Percentiles rank a stretch among this genome's conserved stretches.
Evolutionary conservation across 2,888 invertebrate genomes (phyloP).

Genomic region (Bhutanitis thaidina): DNA sequence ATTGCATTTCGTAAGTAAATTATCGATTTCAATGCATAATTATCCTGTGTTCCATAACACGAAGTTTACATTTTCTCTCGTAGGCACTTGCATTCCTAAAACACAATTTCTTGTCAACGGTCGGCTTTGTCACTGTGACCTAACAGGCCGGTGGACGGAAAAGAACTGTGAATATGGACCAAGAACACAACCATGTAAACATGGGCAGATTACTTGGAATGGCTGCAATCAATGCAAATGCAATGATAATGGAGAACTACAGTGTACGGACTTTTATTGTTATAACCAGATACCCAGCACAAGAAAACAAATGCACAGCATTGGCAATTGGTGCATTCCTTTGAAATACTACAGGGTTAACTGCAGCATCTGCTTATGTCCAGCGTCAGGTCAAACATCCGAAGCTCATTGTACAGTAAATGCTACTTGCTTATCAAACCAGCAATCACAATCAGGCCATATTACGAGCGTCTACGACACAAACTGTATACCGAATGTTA

Average conservation of each 20-base stretch:
- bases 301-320: slow-evolving; percentile 18
- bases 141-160: slow-evolving; percentile 48
- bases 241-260: slow-evolving; percentile 47
- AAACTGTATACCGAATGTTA: slow-evolving; percentile 61
- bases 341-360: slow-evolving; percentile 58
- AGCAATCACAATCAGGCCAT: slow-evolving; percentile 27
- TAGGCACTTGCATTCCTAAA: slow-evolving; percentile 61
- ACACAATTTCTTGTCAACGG: slow-evolving; percentile 52
- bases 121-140: slow-evolving; percentile 52
- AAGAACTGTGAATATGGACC: slow-evolving; percentile 40
- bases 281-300: slow-evolving; percentile 23
- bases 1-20: slow-evolving; percentile 43
- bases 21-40: neutral
- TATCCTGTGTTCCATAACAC: neutral
- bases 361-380: slow-evolving; percentile 62
- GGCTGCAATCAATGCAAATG: slow-evolving; percentile 64
- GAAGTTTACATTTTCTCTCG: slow-evolving; percentile 12
- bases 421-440: slow-evolving; percentile 42
- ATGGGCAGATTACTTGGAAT: slow-evolving; percentile 54
- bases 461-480: slow-evolving; percentile 22
- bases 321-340: slow-evolving; percentile 48
- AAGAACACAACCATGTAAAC: slow-evolving; percentile 41
- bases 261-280: slow-evolving; percentile 49
- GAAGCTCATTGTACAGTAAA: slow-evolving; percentile 60
- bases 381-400: slow-evolving; percentile 50